Evolutionary conservation across 2,888 invertebrate genomes (phyloP).

Genomic region (Drosophila rubida): DNA sequence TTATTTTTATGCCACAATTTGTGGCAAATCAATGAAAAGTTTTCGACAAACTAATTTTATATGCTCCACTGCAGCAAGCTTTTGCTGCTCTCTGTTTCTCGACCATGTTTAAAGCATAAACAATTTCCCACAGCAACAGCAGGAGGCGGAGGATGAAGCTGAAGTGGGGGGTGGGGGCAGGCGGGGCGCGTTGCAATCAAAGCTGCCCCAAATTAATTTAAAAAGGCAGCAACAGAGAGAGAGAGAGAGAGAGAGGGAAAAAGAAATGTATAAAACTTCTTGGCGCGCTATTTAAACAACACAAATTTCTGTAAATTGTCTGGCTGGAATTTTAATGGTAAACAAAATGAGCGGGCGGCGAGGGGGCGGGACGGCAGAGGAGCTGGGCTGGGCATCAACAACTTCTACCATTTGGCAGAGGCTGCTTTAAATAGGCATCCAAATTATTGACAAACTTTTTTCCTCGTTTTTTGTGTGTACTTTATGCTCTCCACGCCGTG

Average conservation of each 20-base stretch:
- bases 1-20: conserved; percentile 63
- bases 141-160: background rate
- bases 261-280: conserved; percentile 33
- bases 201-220: conserved; percentile 76
- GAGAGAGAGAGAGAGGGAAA: conserved; percentile 9
- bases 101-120: conserved; percentile 65
- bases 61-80: conserved; percentile 28
- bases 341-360: conserved; percentile 31
- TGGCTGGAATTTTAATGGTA: conserved; percentile 77
- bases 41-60: conserved; percentile 66
- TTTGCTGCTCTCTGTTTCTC: conserved; percentile 8
- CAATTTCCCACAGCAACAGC: conserved; percentile 44
- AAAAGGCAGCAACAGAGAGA: conserved; percentile 44
- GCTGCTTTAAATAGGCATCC: conserved; percentile 71
- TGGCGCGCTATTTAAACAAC: conserved; percentile 70
- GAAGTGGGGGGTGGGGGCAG: background rate
- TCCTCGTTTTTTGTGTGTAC: background rate
- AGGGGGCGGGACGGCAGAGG: background rate
- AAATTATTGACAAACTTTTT: conserved; percentile 72
- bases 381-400: conserved; percentile 21
- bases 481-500: conserved; percentile 18
- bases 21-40: conserved; percentile 75
- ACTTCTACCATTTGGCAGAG: conserved; percentile 49
- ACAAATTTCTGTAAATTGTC: conserved; percentile 74
- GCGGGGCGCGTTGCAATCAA: conserved; percentile 60